Conservation (phyloP, 1,140 invertebrate genomes). For the Aphaenogaster floridana region DNA sequence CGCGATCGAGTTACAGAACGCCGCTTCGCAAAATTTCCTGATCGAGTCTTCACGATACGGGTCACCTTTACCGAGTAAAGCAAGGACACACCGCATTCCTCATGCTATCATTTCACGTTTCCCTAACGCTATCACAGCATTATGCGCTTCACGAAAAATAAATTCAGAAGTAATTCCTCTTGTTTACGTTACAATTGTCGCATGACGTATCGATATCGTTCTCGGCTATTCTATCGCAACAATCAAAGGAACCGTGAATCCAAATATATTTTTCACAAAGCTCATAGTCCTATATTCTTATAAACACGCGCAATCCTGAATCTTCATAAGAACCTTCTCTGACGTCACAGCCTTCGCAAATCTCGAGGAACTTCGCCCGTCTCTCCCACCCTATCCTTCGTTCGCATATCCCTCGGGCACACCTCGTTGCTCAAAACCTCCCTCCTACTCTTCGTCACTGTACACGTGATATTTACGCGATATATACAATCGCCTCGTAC, state of each 20-base stretch:
- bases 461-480: conserved; percentile 34
- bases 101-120: not conserved
- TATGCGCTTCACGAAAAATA: conserved; percentile 12
- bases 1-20: conserved; percentile 10
- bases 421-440: conserved; percentile 25
- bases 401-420: not conserved
- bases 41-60: not conserved
- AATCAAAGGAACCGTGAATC: not conserved
- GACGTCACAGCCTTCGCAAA: conserved; percentile 49
- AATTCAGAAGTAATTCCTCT: not conserved
- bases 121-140: conserved; percentile 35
- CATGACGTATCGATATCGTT: not conserved
- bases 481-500: conserved; percentile 61
- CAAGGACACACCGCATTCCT: not conserved
- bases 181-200: not conserved
- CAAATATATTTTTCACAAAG: conserved; percentile 32
- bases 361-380: conserved; percentile 37
- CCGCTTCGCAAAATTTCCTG: conserved; percentile 1
- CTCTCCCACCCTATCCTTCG: not conserved
- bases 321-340: conserved; percentile 21
- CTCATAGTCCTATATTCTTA: not conserved
- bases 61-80: not conserved
- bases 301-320: conserved; percentile 28
- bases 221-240: not conserved
- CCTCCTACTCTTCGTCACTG: conserved; percentile 26